These are phyloP conservation scores for Actinemys pallida DNA, from an alignment of 2,113 vertebrate species.

Conservation along the genomic window DNA sequence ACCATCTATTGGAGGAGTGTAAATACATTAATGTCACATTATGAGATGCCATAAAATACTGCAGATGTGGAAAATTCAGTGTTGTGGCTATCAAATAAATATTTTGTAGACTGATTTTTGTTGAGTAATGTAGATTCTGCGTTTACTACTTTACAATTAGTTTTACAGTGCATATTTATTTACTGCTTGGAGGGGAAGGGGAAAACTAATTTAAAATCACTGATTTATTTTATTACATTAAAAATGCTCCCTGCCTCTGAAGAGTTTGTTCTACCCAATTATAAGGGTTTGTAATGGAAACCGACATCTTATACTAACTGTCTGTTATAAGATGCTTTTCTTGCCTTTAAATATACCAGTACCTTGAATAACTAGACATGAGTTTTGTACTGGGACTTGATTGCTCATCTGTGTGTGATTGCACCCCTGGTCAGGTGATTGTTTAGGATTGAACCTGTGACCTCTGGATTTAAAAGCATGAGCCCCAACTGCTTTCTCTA, in stretches of 20 bases:
- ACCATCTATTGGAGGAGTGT: constrained; percentile 31
- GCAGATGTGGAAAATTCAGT: constrained; percentile 33
- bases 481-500: neutral
- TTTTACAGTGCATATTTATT: neutral
- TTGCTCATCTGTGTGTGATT: accelerated
- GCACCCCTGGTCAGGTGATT: neutral
- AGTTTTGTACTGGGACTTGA: neutral
- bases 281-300: neutral
- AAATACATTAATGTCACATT: constrained; percentile 40
- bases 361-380: neutral
- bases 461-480: neutral
- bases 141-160: neutral
- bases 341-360: neutral
- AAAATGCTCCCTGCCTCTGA: neutral
- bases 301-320: neutral
- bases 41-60: constrained; percentile 49
- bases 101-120: constrained; percentile 57
- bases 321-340: neutral
- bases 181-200: neutral
- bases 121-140: constrained; percentile 36
- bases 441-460: neutral
- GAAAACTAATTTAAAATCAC: neutral
- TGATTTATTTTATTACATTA: neutral
- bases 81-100: constrained; percentile 70
- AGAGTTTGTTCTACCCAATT: neutral